Evolutionary conservation across 1,140 invertebrate species (phyloP), one percentile per base, ranked within the genome.

Genomic region (Pogonus chalceus): DNA sequence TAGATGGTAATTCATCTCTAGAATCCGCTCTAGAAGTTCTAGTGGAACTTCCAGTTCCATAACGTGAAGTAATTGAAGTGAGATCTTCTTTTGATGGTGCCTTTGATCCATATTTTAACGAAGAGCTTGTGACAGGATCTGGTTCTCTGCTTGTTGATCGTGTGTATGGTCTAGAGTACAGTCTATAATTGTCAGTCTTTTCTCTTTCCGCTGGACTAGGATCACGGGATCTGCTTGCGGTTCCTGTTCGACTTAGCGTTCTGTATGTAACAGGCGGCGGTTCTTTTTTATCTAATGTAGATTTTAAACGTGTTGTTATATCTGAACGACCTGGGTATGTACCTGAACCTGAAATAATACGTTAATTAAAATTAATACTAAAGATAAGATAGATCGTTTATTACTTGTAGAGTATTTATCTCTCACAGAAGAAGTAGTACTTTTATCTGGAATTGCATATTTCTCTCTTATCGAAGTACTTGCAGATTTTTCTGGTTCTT

Each of bases 141-240:
- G 60, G 60, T 64, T 69, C 67, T 21, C 64, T 51, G 55, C 66
- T 68, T 35, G 55, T 54, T n/a, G 61, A 62, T 55, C 65, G 54
- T 12, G 58, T 58, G 4, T 63, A 56, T 46, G 56, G 55, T 26
- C 56, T 20, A 18, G 68, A 63, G 52, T 68, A 68, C 3, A 68
- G 52, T 52, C 60, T 50, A 47, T 68, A 67, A 7, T 58, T 55
- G 47, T 62, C 65, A 39, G 55, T 64, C 12, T n/a, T n/a, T 12
- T 24, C 54, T 18, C 26, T 54, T 22, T 24, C 20, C 35, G 53
- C 57, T 23, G 63, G 61, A 18, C 60, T 56, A 24, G 58, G 66
- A 53, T 67, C 69, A 12, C 65, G 64, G 52, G 72, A 70, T 23
- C 71, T 53, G 2, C 70, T 72, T 55, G 60, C 43, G 18, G 62